Base-by-base conservation (phyloP, 2,888 invertebrate species). In the Lamellibrachia satsuma region DNA sequence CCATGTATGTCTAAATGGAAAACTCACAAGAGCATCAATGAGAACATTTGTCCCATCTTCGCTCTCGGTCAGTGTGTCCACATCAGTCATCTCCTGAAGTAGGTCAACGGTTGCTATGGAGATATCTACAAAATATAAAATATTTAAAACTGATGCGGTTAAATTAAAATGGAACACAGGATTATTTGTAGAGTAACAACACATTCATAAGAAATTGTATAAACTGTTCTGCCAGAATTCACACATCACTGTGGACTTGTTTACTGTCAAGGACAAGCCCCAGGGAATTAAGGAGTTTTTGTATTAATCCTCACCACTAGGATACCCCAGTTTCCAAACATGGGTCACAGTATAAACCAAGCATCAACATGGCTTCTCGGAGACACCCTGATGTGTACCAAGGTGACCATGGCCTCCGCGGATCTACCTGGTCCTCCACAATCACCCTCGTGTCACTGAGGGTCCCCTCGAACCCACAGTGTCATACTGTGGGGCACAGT, bases 11-110 rank as follows among this genome's bases (percentile, higher is more conserved):
- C 22, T 75, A 75, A 22, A 15, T 3, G n/a, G 75, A 75, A 3
- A 75, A 95, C 95, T 94, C 93, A 97, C 96, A 94, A 99, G 96
- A 0, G 98, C 98, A 95, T 98, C 98, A 92, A 99, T 98, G 39
- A 99, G 97, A 9, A 98, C 97, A 94, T 98, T 98, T 0, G 98
- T 98, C 1, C 98, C 98, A 94, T 99, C 99, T 75, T 98, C 98
- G 96, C 98, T 98, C 96, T 99, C 99, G 96, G 98, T 98, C n/a
- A 99, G 97, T 94, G 99, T 98, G 96, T 99, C 99, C 3, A 99
- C 98, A 97, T 99, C 99, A 3, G 99, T 99, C 92, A 99, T 97
- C 96, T 99, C 99, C 97, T 98, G 98, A 92, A 98, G 93, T 60
- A 98, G 96, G 95, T 97, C 97, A 8, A 98, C 98, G 91, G 98